Conservation (phyloP, 2,888 invertebrate genomes). For the Chrysotoxum bicinctum region DNA sequence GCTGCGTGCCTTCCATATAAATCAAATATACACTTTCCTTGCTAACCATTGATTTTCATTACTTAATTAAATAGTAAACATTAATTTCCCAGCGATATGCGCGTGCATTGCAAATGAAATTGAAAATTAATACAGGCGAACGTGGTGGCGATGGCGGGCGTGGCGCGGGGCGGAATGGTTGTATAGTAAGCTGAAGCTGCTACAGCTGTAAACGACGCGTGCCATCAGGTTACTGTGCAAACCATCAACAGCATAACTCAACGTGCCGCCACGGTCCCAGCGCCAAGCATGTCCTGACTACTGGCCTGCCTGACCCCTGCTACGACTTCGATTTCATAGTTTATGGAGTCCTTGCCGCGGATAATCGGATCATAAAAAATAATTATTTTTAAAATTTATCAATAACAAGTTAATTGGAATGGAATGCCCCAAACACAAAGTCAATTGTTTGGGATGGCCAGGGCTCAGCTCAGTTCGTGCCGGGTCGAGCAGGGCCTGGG, state of each 20-base stretch:
- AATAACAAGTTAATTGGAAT: constrained; percentile 71
- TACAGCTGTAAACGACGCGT: constrained; percentile 43
- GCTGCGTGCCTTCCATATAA: constrained; percentile 30
- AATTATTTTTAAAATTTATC: constrained; percentile 67
- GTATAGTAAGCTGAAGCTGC: neutral
- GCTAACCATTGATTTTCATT: constrained; percentile 55
- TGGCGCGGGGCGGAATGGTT: neutral
- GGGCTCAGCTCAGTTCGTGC: neutral
- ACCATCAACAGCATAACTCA: constrained; percentile 1
- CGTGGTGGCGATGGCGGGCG: no score
- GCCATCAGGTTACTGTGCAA: constrained; percentile 45
- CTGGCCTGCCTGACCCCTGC: neutral
- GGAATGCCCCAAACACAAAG: constrained; percentile 60
- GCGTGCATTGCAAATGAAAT: constrained; percentile 59
- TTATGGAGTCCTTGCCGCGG: constrained; percentile 44
- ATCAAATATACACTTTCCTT: constrained; percentile 51
- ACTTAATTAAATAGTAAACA: constrained; percentile 70
- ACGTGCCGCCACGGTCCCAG: neutral
- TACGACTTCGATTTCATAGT: neutral
- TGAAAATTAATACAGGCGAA: constrained; percentile 62
- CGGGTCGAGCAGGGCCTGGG: neutral
- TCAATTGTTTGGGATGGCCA: constrained; percentile 45
- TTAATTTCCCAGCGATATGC: constrained; percentile 51
- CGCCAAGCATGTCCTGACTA: neutral
- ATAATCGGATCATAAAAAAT: constrained; percentile 71